Evolutionary conservation across 2,113 vertebrate genomes (phyloP).

Genomic region (Eonycteris spelaea): DNA sequence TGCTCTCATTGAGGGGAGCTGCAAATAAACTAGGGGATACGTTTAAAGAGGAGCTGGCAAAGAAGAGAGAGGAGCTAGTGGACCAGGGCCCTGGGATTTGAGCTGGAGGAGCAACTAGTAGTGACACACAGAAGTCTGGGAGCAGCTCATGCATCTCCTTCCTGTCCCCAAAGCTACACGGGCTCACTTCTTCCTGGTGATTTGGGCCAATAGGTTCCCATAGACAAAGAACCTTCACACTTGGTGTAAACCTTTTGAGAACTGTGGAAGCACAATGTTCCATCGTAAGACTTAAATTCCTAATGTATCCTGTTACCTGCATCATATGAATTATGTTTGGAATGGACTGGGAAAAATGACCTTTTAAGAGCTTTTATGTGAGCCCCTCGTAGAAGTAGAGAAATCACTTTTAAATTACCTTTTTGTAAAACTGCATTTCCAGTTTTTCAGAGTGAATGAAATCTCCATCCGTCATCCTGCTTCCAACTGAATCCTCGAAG

Average conservation of each 20-base stretch:
- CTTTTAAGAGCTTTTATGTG: not conserved
- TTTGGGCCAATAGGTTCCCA: not conserved
- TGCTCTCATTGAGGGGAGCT: not conserved
- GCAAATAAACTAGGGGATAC: not conserved
- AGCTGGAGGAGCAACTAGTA: not conserved
- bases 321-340: not conserved
- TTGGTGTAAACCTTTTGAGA: not conserved
- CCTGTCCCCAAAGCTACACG: not conserved
- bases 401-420: not conserved
- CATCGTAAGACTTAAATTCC: not conserved
- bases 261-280: not conserved
- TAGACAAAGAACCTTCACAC: not conserved
- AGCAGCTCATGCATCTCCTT: not conserved
- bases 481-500: not conserved
- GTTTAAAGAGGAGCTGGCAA: not conserved
- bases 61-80: not conserved
- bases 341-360: not conserved
- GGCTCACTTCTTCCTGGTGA: not conserved
- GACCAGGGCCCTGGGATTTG: not conserved
- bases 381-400: not conserved
- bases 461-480: not conserved
- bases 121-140: not conserved
- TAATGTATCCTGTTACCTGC: not conserved
- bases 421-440: slow-evolving; percentile 11
- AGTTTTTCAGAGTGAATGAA: not conserved